Evolutionary conservation across 1,140 invertebrate genomes (phyloP), one percentile per base, ranked within the genome.

Genomic region (Calephelis virginiensis): DNA sequence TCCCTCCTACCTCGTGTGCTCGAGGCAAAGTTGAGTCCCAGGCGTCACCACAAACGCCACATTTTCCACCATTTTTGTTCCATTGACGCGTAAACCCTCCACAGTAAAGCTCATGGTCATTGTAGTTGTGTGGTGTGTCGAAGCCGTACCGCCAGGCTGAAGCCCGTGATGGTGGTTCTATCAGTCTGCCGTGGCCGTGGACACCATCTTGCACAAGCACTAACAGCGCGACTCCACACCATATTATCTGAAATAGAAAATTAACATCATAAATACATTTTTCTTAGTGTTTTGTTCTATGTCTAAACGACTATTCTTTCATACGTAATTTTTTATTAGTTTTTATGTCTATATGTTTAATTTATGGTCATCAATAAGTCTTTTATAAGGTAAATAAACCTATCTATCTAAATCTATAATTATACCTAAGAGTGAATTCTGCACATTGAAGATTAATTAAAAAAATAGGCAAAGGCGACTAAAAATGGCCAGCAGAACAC

Each of bases 51-150:
- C 97, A 98, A 40, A 97, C 94, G 5, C 97, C 97, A 81, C 97
- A 98, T 83, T 97, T 97, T 0, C 97, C 96, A 0, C 92, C 93
- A 77, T 94, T 95, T 66, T 87, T 92, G 64, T 89, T 80, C 94
- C 96, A 96, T 77, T 97, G 96, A 64, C 95, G 92, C 3, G 94
- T 92, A 77, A 97, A 97, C 5, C 97, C 97, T 4, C 97, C 97
- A 83, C 97, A 98, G 85, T 96, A 97, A 3, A 96, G 92, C 82
- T 98, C 96, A 81, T 97, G 95, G 81, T 98, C 97, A 79, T 98
- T 97, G 90, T 97, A 98, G 82, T 97, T 96, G 53, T 93, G 92
- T 5, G 94, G 94, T 5, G 95, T 96, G 67, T 94, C 90, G 84
- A 95, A 96, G 40, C 95, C 95, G 77, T 93, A 94, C 47, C 96